Percentiles rank a stretch among this genome's conserved stretches.
Conservation (phyloP, 1,140 invertebrate species). For the Trichoplusia ni region DNA sequence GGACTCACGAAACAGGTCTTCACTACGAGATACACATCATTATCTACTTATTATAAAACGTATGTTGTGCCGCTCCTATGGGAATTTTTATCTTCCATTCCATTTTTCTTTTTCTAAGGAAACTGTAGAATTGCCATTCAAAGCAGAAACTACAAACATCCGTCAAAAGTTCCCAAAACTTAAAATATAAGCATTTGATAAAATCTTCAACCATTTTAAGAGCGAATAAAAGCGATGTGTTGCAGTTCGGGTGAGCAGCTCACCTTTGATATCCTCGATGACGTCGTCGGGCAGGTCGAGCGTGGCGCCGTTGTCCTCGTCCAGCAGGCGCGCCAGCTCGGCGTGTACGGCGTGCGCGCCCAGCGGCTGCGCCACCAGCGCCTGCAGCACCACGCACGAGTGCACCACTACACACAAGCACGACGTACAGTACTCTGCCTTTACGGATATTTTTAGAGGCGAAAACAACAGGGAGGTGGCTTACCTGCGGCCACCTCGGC, state of each 20-base stretch:
- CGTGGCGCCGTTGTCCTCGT: conserved; percentile 47
- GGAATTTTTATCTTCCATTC: no score
- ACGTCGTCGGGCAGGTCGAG: conserved; percentile 49
- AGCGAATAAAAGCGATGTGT: no score
- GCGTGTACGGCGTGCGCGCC: conserved; percentile 54
- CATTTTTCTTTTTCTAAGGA: no score
- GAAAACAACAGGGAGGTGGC: neutral
- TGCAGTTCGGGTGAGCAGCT: neutral
- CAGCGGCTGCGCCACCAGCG: conserved; percentile 58
- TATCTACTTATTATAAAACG: no score
- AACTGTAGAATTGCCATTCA: neutral
- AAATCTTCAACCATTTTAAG: no score
- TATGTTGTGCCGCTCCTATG: neutral
- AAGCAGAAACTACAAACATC: no score
- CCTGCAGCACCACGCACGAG: conserved; percentile 58
- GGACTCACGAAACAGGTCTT: conserved; percentile 62
- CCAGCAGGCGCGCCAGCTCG: conserved; percentile 53
- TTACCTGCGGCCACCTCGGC: conserved; percentile 59
- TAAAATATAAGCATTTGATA: no score
- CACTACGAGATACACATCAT: no score
- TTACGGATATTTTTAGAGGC: no score
- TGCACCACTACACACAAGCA: conserved; percentile 56
- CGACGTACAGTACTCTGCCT: no score
- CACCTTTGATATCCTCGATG: conserved; percentile 69
- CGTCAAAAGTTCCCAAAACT: no score